Conservation (phyloP, 2,113 vertebrate genomes). For the Strix aluco region DNA sequence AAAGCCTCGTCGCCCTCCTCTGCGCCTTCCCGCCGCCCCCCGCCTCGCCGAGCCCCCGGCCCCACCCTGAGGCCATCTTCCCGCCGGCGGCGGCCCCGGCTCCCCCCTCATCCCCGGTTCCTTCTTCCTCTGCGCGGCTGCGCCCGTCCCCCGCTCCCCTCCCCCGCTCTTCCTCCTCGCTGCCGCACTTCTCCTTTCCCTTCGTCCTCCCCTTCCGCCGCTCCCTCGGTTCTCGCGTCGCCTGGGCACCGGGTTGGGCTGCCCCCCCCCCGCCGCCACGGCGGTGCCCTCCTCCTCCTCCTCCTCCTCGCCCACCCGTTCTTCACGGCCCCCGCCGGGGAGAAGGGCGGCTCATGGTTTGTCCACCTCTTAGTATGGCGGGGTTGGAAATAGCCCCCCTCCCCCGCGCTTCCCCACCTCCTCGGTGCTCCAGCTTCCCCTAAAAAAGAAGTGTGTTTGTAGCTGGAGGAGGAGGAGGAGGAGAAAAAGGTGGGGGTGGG, state of each 20-base stretch:
- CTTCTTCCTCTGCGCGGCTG: neutral
- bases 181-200: conserved; percentile 7
- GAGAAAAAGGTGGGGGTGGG: conserved; percentile 32
- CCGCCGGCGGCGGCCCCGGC: neutral
- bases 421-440: conserved; percentile 35
- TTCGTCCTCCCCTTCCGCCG: neutral
- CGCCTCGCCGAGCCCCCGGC: neutral
- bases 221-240: neutral
- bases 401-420: conserved; percentile 10
- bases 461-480: conserved; percentile 39
- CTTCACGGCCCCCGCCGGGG: neutral
- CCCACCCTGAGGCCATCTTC: conserved; percentile 47
- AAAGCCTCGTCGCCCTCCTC: neutral
- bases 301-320: neutral
- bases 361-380: neutral
- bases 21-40: neutral
- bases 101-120: neutral
- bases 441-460: conserved; percentile 58
- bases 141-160: conserved; percentile 5
- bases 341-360: neutral
- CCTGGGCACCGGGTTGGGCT: neutral
- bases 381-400: neutral
- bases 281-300: neutral
- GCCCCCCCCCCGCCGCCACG: too few relatives aligned
- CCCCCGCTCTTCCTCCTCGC: neutral